Percentiles rank a stretch among this genome's conserved stretches.
phyloP scores from a whole-genome alignment of 2,797 vertebrate species.

The Carcharodon carcharias region DNA sequence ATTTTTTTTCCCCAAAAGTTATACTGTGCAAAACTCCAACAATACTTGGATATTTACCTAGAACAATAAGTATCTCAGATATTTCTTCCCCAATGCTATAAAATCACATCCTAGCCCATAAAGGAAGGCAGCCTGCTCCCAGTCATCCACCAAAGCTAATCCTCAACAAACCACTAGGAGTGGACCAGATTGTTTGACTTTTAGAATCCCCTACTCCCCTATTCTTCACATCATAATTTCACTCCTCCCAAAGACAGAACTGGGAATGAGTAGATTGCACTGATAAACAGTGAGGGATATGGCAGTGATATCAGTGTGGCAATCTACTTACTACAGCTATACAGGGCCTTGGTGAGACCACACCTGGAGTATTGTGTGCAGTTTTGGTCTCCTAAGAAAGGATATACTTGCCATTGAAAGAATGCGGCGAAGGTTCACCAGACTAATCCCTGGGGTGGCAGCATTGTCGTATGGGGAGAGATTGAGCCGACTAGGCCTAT shows the following conservation, averaged over 20 bases:
- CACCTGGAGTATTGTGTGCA: no score
- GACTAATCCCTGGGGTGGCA: no score
- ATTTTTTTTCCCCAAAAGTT: neutral
- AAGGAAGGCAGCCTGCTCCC: neutral
- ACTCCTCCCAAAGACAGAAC: neutral
- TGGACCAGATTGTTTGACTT: neutral
- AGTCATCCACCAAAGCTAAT: neutral
- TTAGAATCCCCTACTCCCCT: neutral
- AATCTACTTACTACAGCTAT: no score
- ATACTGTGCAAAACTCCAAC: neutral
- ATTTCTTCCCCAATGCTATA: neutral
- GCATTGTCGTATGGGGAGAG: no score
- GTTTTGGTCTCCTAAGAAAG: no score
- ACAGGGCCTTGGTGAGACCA: no score
- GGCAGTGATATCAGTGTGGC: no score
- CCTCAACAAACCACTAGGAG: neutral
- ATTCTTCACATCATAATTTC: neutral
- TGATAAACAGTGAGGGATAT: neutral
- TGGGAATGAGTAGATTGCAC: neutral
- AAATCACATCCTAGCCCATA: no score
- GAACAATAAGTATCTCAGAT: neutral
- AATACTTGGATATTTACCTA: neutral
- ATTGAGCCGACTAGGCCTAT: no score
- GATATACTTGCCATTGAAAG: no score
- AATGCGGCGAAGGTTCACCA: no score